A percentile compares a stretch with the other conserved stretches of the same genome.
Evolutionary conservation across 2,113 vertebrate genomes (phyloP).

Genomic region (Clarias macrocephalus): DNA sequence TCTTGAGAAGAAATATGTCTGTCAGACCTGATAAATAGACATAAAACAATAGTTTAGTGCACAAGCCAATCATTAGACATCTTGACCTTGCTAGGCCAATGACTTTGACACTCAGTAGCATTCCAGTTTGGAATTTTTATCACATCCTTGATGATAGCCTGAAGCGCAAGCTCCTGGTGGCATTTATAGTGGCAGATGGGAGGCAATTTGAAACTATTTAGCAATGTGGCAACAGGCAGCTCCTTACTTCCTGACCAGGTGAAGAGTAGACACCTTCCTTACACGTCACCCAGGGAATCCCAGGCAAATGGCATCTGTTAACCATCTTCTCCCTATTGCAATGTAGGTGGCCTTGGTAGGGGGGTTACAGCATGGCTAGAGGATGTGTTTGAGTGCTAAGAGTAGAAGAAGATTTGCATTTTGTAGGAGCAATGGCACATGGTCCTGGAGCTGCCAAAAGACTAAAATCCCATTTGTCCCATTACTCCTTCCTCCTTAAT

Average conservation of each 20-base stretch:
- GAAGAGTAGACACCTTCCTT: slow-evolving; percentile 47
- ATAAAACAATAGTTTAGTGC: neutral
- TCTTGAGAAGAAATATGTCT: neutral
- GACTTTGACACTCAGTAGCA: slow-evolving; percentile 44
- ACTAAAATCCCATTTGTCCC: slow-evolving; percentile 26
- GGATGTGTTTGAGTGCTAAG: slow-evolving; percentile 1
- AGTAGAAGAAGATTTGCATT: slow-evolving; percentile 21
- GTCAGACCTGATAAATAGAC: neutral
- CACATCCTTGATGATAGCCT: slow-evolving; percentile 49
- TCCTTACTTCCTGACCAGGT: slow-evolving; percentile 59
- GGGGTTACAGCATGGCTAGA: neutral
- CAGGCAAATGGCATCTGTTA: slow-evolving; percentile 50
- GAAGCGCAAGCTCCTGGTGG: slow-evolving; percentile 45
- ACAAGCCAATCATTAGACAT: neutral
- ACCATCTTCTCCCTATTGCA: neutral
- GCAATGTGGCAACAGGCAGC: slow-evolving; percentile 55
- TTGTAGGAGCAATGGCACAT: slow-evolving; percentile 4
- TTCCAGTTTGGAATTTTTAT: slow-evolving; percentile 54
- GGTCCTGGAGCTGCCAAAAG: neutral
- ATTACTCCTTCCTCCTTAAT: neutral
- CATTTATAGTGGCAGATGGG: slow-evolving; percentile 56
- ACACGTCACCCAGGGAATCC: slow-evolving; percentile 34
- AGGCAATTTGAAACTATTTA: slow-evolving; percentile 61
- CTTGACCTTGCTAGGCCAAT: slow-evolving; percentile 24
- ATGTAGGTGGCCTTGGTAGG: slow-evolving; percentile 44